These are phyloP conservation scores for Drosophila carrolli DNA, from an alignment of 1,140 invertebrate species.

Conservation along the genomic window DNA sequence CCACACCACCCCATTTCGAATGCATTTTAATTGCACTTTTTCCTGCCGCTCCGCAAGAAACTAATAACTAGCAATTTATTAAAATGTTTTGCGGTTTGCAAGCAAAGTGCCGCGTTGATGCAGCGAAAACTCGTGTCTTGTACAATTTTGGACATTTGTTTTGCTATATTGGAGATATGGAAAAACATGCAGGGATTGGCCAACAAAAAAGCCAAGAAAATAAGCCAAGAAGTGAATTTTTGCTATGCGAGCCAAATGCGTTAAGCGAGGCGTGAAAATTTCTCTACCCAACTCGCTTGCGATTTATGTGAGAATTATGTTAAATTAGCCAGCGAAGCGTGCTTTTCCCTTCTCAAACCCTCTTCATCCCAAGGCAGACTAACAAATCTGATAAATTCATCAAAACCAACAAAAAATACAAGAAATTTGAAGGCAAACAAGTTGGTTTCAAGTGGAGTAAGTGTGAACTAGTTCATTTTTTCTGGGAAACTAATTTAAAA, in stretches of 20 bases:
- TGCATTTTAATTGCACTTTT: slow-evolving; percentile 82
- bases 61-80: slow-evolving; percentile 81
- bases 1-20: slow-evolving; percentile 18
- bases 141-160: slow-evolving; percentile 51
- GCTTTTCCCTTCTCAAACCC: neutral
- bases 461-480: slow-evolving; percentile 21
- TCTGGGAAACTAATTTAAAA: slow-evolving; percentile 10
- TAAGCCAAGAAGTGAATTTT: slow-evolving; percentile 17
- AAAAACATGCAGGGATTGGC: neutral
- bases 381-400: slow-evolving; percentile 46
- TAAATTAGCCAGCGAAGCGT: slow-evolving; percentile 75
- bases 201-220: slow-evolving; percentile 35
- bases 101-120: slow-evolving; percentile 15
- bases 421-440: slow-evolving; percentile 35
- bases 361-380: neutral
- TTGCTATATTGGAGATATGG: slow-evolving; percentile 32
- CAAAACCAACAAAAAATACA: slow-evolving; percentile 24
- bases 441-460: slow-evolving; percentile 4
- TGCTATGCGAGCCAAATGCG: slow-evolving; percentile 45
- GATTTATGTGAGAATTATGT: slow-evolving; percentile 82
- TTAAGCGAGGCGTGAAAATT: slow-evolving; percentile 75
- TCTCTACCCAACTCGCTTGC: slow-evolving; percentile 72
- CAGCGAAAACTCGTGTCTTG: slow-evolving; percentile 26
- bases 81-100: slow-evolving; percentile 75
- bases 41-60: slow-evolving; percentile 64